These are phyloP conservation scores for Pelvicachromis taeniatus DNA, from an alignment of 2,113 vertebrate species.

Conservation along the genomic window DNA sequence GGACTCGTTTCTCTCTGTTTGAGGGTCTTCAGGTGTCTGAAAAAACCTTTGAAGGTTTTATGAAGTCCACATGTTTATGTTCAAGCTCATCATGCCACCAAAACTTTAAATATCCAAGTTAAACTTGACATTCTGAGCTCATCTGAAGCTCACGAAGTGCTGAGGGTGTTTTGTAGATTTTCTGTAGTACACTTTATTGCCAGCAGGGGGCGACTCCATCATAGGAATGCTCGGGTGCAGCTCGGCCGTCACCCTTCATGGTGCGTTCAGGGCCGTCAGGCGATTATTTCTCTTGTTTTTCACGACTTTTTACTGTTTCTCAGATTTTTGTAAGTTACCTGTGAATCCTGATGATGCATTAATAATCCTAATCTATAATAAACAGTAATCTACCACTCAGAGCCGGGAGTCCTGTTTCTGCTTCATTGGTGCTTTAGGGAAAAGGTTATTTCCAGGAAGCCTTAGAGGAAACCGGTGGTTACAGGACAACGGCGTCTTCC, in stretches of 20 bases:
- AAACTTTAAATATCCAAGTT: neutral
- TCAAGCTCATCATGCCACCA: neutral
- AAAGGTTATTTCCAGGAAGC: neutral
- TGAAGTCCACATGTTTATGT: neutral
- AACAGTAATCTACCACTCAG: neutral
- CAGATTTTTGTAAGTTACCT: neutral
- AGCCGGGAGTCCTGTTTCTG: neutral
- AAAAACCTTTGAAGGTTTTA: neutral
- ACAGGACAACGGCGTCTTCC: neutral
- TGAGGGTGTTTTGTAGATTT: neutral
- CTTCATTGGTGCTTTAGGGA: neutral
- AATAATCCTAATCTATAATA: neutral
- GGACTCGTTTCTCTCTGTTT: neutral
- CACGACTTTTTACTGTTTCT: neutral
- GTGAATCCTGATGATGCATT: neutral
- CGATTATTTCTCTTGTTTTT: neutral
- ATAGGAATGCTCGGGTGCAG: neutral
- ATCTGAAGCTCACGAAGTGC: neutral
- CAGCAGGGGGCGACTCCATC: neutral
- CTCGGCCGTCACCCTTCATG: neutral
- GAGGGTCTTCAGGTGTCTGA: neutral
- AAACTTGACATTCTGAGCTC: neutral
- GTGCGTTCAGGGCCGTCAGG: neutral
- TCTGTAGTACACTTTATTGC: neutral
- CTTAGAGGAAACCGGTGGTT: accelerated